Conservation (phyloP, 2,113 vertebrate genomes). For the Dipodomys ordii region DNA sequence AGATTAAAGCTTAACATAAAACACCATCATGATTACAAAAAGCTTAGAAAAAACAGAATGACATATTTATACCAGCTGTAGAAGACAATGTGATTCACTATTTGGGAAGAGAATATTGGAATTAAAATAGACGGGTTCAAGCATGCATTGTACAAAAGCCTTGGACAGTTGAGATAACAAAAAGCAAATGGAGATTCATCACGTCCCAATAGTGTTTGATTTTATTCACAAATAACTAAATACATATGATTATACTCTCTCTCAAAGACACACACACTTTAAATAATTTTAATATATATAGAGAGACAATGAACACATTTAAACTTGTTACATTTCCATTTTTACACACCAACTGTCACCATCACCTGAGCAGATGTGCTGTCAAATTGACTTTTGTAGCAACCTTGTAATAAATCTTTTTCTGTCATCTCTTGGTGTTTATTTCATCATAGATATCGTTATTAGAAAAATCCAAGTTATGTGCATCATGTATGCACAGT, state of each 20-base stretch:
- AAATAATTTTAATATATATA: not conserved
- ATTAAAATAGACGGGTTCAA: conserved; percentile 45
- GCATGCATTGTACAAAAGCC: not conserved
- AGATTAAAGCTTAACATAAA: conserved; percentile 35
- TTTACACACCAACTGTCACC: not conserved
- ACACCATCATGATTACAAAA: conserved; percentile 50
- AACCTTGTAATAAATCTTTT: not conserved
- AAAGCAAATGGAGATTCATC: conserved; percentile 4
- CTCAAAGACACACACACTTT: not conserved
- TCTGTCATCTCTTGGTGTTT: conserved; percentile 1
- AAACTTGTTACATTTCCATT: conserved; percentile 1
- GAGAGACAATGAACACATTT: not conserved
- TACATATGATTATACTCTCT: not conserved
- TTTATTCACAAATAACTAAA: not conserved
- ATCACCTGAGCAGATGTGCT: not conserved
- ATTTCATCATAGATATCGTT: conserved; percentile 38
- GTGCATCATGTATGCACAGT: not conserved
- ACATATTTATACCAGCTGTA: conserved; percentile 70
- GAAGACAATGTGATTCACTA: not conserved
- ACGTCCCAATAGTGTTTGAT: not conserved
- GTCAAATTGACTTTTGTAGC: not conserved
- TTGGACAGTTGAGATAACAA: conserved; percentile 11
- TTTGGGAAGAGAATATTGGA: conserved; percentile 15
- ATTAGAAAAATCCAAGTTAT: conserved; percentile 21
- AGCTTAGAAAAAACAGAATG: conserved; percentile 24